phyloP scores from a whole-genome alignment of 2,113 vertebrate species.

The Anolis sagrei region DNA sequence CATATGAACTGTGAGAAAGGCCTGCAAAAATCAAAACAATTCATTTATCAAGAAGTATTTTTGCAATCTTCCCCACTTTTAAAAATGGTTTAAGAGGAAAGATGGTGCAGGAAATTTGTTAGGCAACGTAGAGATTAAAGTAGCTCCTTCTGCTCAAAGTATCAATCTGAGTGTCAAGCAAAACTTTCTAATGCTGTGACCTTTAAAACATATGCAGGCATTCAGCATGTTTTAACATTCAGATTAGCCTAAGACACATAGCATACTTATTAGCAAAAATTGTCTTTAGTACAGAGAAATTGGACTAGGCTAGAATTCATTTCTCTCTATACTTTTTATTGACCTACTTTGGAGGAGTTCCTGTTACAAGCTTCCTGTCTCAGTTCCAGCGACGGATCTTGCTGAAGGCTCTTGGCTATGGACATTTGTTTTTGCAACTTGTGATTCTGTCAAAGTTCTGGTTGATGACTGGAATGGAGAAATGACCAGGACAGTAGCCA shows the following conservation, averaged over 20 bases:
- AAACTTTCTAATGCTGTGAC: constrained; percentile 10
- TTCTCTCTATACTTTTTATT: neutral
- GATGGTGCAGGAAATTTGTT: constrained; percentile 1
- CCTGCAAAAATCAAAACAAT: neutral
- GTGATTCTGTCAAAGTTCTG: no score
- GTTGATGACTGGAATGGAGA: no score
- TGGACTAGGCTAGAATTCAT: neutral
- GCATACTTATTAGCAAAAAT: constrained; percentile 1
- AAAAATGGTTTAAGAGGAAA: neutral
- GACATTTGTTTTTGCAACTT: no score
- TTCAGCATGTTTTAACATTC: constrained; percentile 30
- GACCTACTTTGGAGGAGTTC: no score
- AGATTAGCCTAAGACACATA: constrained; percentile 13
- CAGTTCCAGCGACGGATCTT: no score
- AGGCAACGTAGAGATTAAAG: constrained; percentile 11
- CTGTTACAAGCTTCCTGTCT: no score
- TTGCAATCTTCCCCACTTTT: no score
- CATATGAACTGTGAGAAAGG: neutral
- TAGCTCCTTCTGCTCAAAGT: neutral
- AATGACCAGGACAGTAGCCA: no score
- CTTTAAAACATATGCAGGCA: constrained; percentile 23
- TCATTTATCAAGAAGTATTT: neutral
- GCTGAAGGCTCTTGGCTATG: no score
- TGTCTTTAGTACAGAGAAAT: neutral
- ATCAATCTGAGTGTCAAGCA: constrained; percentile 14